Base-by-base conservation (phyloP, 1,140 invertebrate species). In the Latrodectus geometricus region DNA sequence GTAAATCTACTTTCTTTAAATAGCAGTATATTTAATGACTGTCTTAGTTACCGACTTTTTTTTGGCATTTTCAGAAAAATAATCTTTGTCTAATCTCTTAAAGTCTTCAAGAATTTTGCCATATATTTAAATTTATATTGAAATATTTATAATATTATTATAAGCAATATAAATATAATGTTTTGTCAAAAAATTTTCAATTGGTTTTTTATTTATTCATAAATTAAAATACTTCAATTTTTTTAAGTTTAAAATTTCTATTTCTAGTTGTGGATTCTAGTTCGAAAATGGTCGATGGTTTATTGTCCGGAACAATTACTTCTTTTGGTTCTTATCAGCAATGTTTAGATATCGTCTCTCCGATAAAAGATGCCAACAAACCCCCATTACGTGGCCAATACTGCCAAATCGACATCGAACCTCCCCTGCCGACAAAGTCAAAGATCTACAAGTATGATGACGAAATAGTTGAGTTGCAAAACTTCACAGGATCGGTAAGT, bases 311-410 rank as follows among this genome's bases (percentile, higher is more conserved):
- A 23, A 81, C 87, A 0, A 76, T 88, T 20, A 88, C 61, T 15
- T 56, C 61, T 70, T 76, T 89, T 1, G 88, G 88, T 12, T 66
- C 35, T 12, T 89, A 85, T 50, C 88, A 89, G 35, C 77, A 89
- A 52, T 89, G 88, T 52, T 5, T 89, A 15, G 77, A 77, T 17
- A 80, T 77, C 17, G n/a, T 70, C 11, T 65, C 78, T 1, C 81
- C 81, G 2, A 8, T 21, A 14, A 35, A 23, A 4, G 56, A 84
- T 35, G 12, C 56, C 23, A 54, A 17, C 12, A 56, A 54, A 17
- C 5, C n/a, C 9, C 21, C 23, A 11, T 7, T 23, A 17, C 23
- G 52, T 11, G 81, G 81, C 8, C 81, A 84, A n/a, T 84, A 84
- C 8, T 84, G 81, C 17, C 9, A 21, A 9, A 56, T 52, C 11